Percentiles rank a stretch among this genome's conserved stretches.
Conservation (phyloP, 2,888 invertebrate species). For the Clistopyga incitator region DNA sequence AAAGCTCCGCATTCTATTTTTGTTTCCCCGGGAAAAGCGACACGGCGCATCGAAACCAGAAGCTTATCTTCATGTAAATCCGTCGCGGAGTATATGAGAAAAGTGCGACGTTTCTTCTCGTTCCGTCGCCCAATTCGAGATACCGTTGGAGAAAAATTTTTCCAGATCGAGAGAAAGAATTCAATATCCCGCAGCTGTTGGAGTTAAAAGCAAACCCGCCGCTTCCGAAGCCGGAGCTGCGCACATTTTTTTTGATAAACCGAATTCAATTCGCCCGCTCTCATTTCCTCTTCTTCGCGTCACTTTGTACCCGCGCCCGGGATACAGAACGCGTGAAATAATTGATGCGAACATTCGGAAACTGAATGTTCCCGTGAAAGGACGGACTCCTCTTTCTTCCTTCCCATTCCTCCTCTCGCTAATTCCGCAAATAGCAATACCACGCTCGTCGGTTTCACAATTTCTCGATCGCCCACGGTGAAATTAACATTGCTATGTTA, state of each 20-base stretch:
- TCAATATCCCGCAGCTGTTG: slow-evolving; percentile 40
- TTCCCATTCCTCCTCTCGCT: not conserved
- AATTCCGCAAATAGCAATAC: slow-evolving; percentile 29
- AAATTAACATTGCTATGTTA: slow-evolving; percentile 33
- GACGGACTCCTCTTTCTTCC: not conserved
- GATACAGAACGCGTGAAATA: slow-evolving; percentile 13
- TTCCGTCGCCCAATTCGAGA: slow-evolving; percentile 29
- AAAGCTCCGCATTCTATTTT: not conserved
- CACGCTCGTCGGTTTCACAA: not conserved
- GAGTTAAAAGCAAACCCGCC: not conserved
- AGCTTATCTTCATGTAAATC: slow-evolving; percentile 8
- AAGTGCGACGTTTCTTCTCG: not conserved
- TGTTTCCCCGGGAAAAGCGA: not conserved
- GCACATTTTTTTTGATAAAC: slow-evolving; percentile 12
- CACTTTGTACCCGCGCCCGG: slow-evolving; percentile 8
- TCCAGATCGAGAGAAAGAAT: slow-evolving; percentile 51
- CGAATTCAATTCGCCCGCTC: slow-evolving; percentile 44
- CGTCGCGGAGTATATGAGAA: slow-evolving; percentile 19
- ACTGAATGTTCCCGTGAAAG: not conserved
- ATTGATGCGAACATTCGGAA: slow-evolving; percentile 31
- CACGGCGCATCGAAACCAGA: not conserved
- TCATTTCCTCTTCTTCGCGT: not conserved
- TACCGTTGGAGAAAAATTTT: slow-evolving; percentile 7
- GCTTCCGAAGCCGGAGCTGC: not conserved
- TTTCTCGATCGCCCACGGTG: not conserved